Base-by-base conservation (phyloP, 2,797 vertebrate genomes). In the Acipenser ruthenus region DNA sequence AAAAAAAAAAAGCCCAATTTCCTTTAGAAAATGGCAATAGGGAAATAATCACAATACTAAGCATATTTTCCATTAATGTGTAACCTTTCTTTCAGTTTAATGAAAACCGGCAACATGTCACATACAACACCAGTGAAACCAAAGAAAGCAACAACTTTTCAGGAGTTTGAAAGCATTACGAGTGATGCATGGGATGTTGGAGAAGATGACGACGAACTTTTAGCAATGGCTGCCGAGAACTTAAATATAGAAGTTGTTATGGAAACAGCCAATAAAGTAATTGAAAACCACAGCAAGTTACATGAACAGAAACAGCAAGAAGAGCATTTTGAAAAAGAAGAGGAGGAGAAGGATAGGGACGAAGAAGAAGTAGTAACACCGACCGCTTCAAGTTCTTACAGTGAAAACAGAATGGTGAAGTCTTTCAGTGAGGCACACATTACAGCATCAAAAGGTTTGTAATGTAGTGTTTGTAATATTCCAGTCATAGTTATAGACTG, bases 131-230 rank as follows among this genome's bases (percentile, higher is more conserved):
- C 95, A 0, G 89, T 91, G 69, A 97, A 93, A 76, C 84, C 93
- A 68, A 97, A 96, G 86, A 94, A 93, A 78, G 91, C 92, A 68
- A 97, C 95, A 75, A 97, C 93, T 58, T 99, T 99, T 76, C 96
- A 99, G 83, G 96, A 99, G 83, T 99, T 99, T 67, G 97, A 99
- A 87, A 98, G 93, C 87, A 97, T 93, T 74, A 99, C 97, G 8
- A 98, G 96, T 0, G 97, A 99, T 0, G 97, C 97, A 72, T 99
- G 97, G 97, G 97, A 99, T 2, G 93, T 93, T 0, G 93, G 94
- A 0, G 97, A 99, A 8, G 96, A 97, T 0, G 91, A 92, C 0
- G 96, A 98, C 0, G 95, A 95, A 71, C 84, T 99, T 65, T 83
- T 99, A 69, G 95, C 96, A 69, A 95, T 97, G 90, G 97, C 96